Conservation (phyloP, 1,140 invertebrate species). For the Euura lappo region DNA sequence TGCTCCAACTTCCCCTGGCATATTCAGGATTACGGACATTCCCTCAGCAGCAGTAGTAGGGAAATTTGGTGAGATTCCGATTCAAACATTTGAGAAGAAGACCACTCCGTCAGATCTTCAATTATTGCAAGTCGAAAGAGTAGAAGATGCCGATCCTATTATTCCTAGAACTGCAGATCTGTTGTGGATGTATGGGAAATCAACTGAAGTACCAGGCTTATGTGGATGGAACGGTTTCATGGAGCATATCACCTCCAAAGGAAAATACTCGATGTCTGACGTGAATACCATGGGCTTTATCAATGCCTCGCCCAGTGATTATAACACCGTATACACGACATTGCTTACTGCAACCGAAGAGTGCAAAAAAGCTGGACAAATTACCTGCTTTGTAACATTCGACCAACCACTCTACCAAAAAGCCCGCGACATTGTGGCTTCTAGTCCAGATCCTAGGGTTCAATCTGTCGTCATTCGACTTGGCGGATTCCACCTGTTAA, state of each 20-base stretch:
- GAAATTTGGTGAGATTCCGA: too few species aligned
- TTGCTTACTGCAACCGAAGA: background rate
- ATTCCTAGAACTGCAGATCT: too few species aligned
- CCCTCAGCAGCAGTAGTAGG: too few species aligned
- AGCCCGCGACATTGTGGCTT: conserved; percentile 29
- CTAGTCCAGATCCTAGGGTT: conserved; percentile 30
- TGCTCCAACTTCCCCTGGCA: too few species aligned
- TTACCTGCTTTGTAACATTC: conserved; percentile 41
- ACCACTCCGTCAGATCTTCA: too few species aligned
- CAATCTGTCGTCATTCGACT: conserved; percentile 26
- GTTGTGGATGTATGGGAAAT: conserved; percentile 40
- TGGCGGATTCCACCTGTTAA: conserved; percentile 36
- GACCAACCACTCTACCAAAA: conserved; percentile 3
- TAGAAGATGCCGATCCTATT: too few species aligned
- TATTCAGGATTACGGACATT: too few species aligned
- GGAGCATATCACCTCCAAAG: conserved; percentile 27
- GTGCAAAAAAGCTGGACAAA: conserved; percentile 20
- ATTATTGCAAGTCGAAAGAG: too few species aligned
- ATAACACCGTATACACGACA: conserved; percentile 29
- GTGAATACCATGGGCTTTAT: conserved; percentile 29
- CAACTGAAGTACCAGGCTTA: conserved; percentile 19
- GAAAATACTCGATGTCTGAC: conserved; percentile 20
- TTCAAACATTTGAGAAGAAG: too few species aligned
- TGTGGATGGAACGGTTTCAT: conserved; percentile 42
- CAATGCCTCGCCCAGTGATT: conserved; percentile 21